Base-by-base conservation (phyloP, 2,797 vertebrate species). In the Phalloptychus januarius region DNA sequence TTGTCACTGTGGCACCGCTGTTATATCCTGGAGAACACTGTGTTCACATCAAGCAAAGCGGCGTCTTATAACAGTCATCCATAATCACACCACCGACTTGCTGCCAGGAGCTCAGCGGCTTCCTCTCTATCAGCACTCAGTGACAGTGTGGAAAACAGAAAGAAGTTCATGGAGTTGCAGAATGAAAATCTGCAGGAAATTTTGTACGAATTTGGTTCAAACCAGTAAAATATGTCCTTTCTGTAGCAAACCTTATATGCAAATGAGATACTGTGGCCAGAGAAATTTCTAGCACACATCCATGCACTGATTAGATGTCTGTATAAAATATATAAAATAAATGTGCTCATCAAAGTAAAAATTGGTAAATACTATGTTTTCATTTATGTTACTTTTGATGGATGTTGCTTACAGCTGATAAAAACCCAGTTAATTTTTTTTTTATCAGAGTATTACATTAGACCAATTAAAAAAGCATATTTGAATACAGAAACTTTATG, bases 31-130 rank as follows among this genome's bases (percentile, higher is more conserved):
- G 81, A 84, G 87, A 91, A 93, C 90, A 89, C 71, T 48, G 78
- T 90, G 89, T 92, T 93, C 87, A 85, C 80, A 83, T 76, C 79
- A 86, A 82, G 85, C 83, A 83, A 74, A 82, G 81, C 71, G 74
- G 69, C 72, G 71, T 86, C 83, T 82, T 81, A 76, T 83, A 76
- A 87, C 83, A 88, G 81, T 86, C 89, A 85, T 81, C 80, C 71
- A 84, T 83, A 81, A 90, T 89, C 86, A 84, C 87, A 87, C 88
- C 85, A 83, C 84, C 83, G 77, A 85, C 88, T 86, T 84, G 74
- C 79, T 87, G 85, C 79, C 88, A 90, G 36, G 72, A 85, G 79
- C 88, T 91, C 85, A 82, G 80, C 85, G 77, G 75, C 71, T 80
- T 87, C 77, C 74, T 84, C 74, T 56, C 78, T 82, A 78, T 70